Evolutionary conservation across 2,888 invertebrate genomes (phyloP), one percentile per base, ranked within the genome.

Genomic region (Gastracanthus pulcherrimus): DNA sequence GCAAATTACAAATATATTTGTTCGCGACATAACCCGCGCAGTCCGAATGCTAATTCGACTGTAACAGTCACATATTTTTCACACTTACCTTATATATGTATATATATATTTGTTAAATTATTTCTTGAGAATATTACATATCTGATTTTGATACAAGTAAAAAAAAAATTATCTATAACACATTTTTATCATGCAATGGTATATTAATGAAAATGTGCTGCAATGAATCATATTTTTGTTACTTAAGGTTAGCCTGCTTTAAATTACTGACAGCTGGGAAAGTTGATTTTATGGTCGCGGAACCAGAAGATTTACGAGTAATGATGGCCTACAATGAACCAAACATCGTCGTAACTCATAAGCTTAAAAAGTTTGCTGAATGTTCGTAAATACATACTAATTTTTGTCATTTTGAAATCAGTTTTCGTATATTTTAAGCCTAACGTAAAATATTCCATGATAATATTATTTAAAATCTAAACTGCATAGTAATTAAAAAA

Each of bases 241-340:
- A 34, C 9, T 13, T 36, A 29, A 79, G 97, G 84, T 92, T 97
- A 85, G 96, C 96, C 87, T 98, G 98, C 87, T 93, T 98, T 82
- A 93, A 96, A 3, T 94, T 95, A 84, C 95, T 98, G 86, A 93
- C 94, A 79, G 94, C 95, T 87, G 95, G 96, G 1, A 94, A 95
- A 0, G 98, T 96, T 0, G 98, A 98, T 91, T 95, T 98, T 87
- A 95, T 97, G 0, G 95, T 96, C 16, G 94, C 97, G 87, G 95
- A 95, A 77, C 95, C 98, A 0, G 97, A 98, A 89, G 97, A 98
- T 91, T 93, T 97, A 86, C 93, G 97, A 60, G 92, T 93, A 0
- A 93, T 94, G 74, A 95, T 95, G 93, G 94, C 94, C 0, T 92
- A 94, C 77, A 75, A 83, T 16, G 79, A 83, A 62, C 26, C 80